Base-by-base conservation (phyloP, 2,888 invertebrate species). In the Xestia ashworthii region DNA sequence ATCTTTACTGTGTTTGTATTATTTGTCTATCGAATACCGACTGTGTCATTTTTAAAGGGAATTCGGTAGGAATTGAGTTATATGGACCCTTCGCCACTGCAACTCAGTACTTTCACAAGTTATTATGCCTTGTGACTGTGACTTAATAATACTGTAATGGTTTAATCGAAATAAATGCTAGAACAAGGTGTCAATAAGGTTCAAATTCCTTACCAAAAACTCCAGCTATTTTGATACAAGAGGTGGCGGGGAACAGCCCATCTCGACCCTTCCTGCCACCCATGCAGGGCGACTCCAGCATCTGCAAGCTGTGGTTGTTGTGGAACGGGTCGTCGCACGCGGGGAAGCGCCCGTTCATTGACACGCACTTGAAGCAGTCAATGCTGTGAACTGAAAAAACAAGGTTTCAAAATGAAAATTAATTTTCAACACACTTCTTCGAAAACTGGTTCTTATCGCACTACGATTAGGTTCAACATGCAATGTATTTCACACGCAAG, bases 301-400 rank as follows among this genome's bases (percentile, higher is more conserved):
- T 98, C 87, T 98, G 97, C 76, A 98, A 96, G 3, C 98, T 98
- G 90, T 98, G 98, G 95, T 99, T 99, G 95, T 99, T 99, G 95
- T 99, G 99, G 95, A 99, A 99, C 0, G 99, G 99, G 94, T 99
- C 99, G 93, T 99, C 99, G 93, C 99, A 99, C 0, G 98, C 98
- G 74, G 97, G 97, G 93, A 99, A 99, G 89, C 97, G 97, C 44
- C 98, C 98, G 93, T 99, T 98, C 95, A 99, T 98, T 0, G 99
- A 99, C 69, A 99, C 98, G 94, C 99, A 99, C 94, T 99, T 99
- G 97, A 99, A 99, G 94, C 99, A 99, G 95, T 99, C 99, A 92
- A 99, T 99, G 74, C 97, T 97, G 84, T 95, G 93, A 32, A 96
- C 98, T 97, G 91, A 41, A 82, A 82, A 22, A 70, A 16, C 32